Base-by-base conservation (phyloP, 2,888 invertebrate species). In the Leptopilina myrica region DNA sequence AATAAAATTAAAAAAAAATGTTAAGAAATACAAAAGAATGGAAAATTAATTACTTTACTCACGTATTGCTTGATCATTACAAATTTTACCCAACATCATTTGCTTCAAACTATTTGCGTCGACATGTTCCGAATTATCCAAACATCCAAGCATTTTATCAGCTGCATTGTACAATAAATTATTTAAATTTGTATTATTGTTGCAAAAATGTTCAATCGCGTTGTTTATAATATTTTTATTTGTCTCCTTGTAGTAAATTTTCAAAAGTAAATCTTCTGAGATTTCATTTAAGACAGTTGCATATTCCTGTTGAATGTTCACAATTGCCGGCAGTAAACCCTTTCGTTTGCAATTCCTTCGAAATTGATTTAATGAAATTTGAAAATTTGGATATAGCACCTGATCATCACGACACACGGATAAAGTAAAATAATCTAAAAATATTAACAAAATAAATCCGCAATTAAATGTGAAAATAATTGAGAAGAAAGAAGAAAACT, bases 81-180 rank as follows among this genome's bases (percentile, higher is more conserved):
- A 69, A 33, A 69, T 53, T 53, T 69, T 49, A 69, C 11, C 14
- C 69, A 69, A 26, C 69, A 69, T 69, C 3, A 46, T 26, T 69
- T 69, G 49, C 49, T 26, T 53, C 14, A 69, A 15, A 53, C 49
- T 69, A 26, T 69, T 53, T 69, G 20, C 11, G 1, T 53, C 12
- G 0, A 53, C 53, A 2, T 53, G 7, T 14, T 69, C 49, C 5
- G 69, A 53, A 69, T 49, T 69, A n/a, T 69, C 69, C 8, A 69
- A 69, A 26, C 69, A 69, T 14, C 26, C 8, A 53, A 69, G 69
- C 49, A 69, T 53, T 26, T 20, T 69, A 20, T 69, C 69, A 11
- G 69, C 69, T 0, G 69, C 46, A 53, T 14, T 53, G 53, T 69
- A 69, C 49, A 69, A 53, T 69, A 69, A 69, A 26, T 53, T 26